Evolutionary conservation across 2,113 vertebrate species (phyloP).

Genomic region (Chinchilla lanigera): DNA sequence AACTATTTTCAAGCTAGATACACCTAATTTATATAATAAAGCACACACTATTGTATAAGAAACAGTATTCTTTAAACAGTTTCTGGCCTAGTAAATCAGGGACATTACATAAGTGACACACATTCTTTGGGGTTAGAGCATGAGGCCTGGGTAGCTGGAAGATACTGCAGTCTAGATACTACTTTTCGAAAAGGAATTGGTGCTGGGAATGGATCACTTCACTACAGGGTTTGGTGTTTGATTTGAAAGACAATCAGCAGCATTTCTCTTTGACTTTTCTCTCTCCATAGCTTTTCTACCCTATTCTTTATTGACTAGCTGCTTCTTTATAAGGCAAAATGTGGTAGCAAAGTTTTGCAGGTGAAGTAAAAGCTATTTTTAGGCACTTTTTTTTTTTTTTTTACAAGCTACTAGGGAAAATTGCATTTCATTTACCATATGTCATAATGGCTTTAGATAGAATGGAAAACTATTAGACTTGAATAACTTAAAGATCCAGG

Average conservation of each 20-base stretch:
- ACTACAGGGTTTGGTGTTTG: constrained; percentile 12
- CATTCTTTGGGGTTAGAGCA: constrained; percentile 62
- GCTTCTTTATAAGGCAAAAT: constrained; percentile 66
- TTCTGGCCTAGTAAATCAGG: constrained; percentile 80
- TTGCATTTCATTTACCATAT: constrained; percentile 72
- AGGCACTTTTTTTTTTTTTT: background rate
- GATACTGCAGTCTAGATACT: constrained; percentile 52
- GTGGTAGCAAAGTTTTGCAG: constrained; percentile 60
- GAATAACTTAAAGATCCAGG: constrained; percentile 49
- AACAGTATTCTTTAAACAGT: constrained; percentile 79
- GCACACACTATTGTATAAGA: constrained; percentile 74
- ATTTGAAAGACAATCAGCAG: background rate
- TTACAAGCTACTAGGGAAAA: constrained; percentile 62
- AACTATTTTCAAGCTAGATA: constrained; percentile 77
- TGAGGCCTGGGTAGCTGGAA: constrained; percentile 37
- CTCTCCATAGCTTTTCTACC: background rate
- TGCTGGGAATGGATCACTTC: background rate
- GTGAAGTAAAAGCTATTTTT: constrained; percentile 74
- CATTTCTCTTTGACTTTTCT: background rate
- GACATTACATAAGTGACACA: constrained; percentile 68
- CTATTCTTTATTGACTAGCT: constrained; percentile 49
- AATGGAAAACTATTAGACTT: constrained; percentile 61
- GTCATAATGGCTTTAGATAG: constrained; percentile 62
- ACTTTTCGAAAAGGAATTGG: constrained; percentile 11
- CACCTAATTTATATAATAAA: constrained; percentile 76